Base-by-base conservation (phyloP, 2,888 invertebrate genomes). In the Ypsolopha sequella region DNA sequence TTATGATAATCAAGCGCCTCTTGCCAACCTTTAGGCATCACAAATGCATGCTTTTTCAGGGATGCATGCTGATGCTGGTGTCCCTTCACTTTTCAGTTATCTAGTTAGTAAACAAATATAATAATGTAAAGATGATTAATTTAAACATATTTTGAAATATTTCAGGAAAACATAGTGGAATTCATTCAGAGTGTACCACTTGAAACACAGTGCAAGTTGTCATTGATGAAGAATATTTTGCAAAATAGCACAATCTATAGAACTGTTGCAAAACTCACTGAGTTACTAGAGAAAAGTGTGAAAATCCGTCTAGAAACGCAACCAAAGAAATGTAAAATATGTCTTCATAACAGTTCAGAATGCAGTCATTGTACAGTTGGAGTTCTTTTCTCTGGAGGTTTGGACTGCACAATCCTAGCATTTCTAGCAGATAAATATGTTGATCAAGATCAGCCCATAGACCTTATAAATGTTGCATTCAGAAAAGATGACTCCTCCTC, bases 391-490 rank as follows among this genome's bases (percentile, higher is more conserved):
- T 99, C 99, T 56, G 99, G 99, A 41, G 98, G 98, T 11, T 88
- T 99, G 41, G 99, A 99, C 79, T 98, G 98, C 54, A 92, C 97
- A n/a, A 90, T 98, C 60, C 76, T 99, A 58, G 94, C 98, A 35
- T 86, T 92, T 47, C 68, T 98, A 47, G 92, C 94, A 7, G 89
- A 96, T 68, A 90, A 90, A 80, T 92, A 88, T 76, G 77, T 93
- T 13, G 80, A 90, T 1, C 63, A 64, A 53, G 66, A 86, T 50
- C 92, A 93, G 65, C 88, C 92, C 24, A 95, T 99, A 62, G 98
- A 98, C 73, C 89, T 99, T 14, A 88, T 98, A 36, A 99, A 98
- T 88, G 96, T 98, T n/a, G 95, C 98, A 13, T 98, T 98, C 82
- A 91, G 89, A 65, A 90, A 86, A 66, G 68, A 70, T 56, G 56